phyloP scores from a whole-genome alignment of 2,888 invertebrate species.

The Napeogenes inachia region DNA sequence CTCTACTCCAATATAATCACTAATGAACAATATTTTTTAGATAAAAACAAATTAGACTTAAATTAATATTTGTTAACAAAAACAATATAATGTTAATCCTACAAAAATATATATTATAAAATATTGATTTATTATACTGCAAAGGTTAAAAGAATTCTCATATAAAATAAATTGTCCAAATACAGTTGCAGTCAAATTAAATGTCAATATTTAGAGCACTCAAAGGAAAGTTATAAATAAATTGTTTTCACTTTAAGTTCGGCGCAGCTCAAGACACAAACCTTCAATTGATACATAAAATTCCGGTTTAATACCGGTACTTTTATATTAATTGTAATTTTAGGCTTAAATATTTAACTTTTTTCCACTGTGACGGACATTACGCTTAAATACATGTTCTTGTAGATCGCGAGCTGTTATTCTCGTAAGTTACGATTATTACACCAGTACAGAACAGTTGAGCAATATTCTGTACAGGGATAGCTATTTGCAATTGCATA shows the following conservation, averaged over 20 bases:
- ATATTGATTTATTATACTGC: not conserved
- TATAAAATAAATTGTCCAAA: not conserved
- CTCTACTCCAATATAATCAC: conserved; percentile 16
- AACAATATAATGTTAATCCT: too few relatives aligned
- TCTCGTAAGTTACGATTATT: not conserved
- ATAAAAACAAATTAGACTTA: too few relatives aligned
- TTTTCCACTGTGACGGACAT: not conserved
- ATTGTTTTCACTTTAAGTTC: conserved; percentile 64
- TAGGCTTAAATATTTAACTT: conserved; percentile 16
- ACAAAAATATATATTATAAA: not conserved
- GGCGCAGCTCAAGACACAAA: conserved; percentile 56
- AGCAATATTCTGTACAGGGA: not conserved
- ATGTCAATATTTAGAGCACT: conserved; percentile 67
- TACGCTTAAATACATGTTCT: not conserved
- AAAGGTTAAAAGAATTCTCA: not conserved
- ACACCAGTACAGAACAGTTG: not conserved
- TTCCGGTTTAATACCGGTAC: conserved; percentile 50
- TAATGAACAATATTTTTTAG: not conserved
- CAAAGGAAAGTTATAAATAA: conserved; percentile 61
- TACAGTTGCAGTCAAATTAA: conserved; percentile 37
- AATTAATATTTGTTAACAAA: too few relatives aligned
- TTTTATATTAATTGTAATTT: conserved; percentile 45
- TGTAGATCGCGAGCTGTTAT: not conserved
- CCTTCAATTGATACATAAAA: conserved; percentile 63
- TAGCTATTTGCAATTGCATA: conserved; percentile 1